These are phyloP conservation scores for Ceriagrion tenellum DNA, from an alignment of 2,888 invertebrate genomes.

Conservation along the genomic window DNA sequence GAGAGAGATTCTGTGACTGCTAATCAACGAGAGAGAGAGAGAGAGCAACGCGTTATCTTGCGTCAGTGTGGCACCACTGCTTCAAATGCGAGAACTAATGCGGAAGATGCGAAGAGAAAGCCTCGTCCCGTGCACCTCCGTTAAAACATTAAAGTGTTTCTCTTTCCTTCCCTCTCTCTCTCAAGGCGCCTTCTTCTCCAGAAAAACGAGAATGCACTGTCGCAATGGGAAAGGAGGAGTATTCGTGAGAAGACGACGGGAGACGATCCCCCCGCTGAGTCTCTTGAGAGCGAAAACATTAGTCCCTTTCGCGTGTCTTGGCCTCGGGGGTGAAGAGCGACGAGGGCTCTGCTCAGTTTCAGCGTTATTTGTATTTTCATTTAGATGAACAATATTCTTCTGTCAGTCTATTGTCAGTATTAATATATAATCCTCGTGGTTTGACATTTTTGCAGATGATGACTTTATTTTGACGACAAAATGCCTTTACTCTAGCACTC, in stretches of 20 bases:
- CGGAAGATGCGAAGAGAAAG: constrained; percentile 3
- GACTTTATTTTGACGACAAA: no score
- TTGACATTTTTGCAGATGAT: no score
- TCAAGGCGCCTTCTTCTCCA: not conserved
- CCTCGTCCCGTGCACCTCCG: not conserved
- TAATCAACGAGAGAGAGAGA: constrained; percentile 20
- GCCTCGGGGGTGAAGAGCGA: not conserved
- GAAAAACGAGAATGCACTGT: not conserved
- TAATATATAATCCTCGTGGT: not conserved
- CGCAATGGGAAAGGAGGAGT: not conserved
- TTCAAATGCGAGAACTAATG: constrained; percentile 12
- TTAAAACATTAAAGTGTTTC: constrained; percentile 4
- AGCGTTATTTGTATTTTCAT: not conserved
- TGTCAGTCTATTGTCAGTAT: not conserved
- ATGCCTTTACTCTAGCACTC: no score
- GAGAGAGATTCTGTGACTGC: not conserved
- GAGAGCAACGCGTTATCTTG: not conserved
- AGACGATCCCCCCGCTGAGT: not conserved
- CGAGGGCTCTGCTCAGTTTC: not conserved
- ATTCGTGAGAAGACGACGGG: not conserved
- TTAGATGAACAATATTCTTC: not conserved
- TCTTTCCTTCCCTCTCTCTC: not conserved
- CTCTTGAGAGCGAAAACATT: not conserved
- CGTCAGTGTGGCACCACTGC: constrained; percentile 1
- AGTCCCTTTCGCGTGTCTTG: not conserved